Conservation (phyloP, 2,888 invertebrate species). For the Plutella xylostella region DNA sequence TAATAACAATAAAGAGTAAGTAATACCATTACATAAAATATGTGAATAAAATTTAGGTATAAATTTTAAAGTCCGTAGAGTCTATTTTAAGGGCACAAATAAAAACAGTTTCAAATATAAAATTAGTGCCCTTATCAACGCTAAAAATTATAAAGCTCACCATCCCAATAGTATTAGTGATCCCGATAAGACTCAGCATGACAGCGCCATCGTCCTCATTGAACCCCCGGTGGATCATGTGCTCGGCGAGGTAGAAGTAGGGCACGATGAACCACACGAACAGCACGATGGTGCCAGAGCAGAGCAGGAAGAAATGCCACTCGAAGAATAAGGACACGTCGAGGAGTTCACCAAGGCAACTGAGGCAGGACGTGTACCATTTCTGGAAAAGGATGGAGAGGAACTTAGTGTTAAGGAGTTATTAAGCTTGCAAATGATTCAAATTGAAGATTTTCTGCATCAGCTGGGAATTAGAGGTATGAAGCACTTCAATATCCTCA, state of each 20-base stretch:
- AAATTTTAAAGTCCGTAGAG: too few relatives aligned
- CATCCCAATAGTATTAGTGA: conserved; percentile 93
- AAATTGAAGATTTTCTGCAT: background rate
- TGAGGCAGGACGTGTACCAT: conserved; percentile 53
- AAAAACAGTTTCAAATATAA: too few relatives aligned
- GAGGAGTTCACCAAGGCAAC: conserved; percentile 60
- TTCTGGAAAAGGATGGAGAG: conserved; percentile 32
- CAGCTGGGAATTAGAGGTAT: too few relatives aligned
- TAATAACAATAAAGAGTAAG: too few relatives aligned
- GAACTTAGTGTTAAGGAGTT: too few relatives aligned
- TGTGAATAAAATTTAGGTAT: too few relatives aligned
- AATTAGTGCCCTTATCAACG: too few relatives aligned
- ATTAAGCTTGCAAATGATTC: too few relatives aligned
- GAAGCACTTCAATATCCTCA: too few relatives aligned
- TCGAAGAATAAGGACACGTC: conserved; percentile 85
- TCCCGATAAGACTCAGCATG: conserved; percentile 87
- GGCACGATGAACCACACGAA: conserved; percentile 97
- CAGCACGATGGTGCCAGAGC: conserved; percentile 86
- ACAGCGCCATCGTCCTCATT: conserved; percentile 80
- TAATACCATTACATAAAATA: too few relatives aligned
- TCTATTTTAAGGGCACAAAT: too few relatives aligned
- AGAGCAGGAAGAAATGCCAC: conserved; percentile 82
- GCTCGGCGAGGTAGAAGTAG: conserved; percentile 92
- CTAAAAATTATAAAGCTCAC: too few relatives aligned
- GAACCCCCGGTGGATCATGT: conserved; percentile 76